phyloP scores from a whole-genome alignment of 2,888 invertebrate species.

The Lumbricus terrestris region DNA sequence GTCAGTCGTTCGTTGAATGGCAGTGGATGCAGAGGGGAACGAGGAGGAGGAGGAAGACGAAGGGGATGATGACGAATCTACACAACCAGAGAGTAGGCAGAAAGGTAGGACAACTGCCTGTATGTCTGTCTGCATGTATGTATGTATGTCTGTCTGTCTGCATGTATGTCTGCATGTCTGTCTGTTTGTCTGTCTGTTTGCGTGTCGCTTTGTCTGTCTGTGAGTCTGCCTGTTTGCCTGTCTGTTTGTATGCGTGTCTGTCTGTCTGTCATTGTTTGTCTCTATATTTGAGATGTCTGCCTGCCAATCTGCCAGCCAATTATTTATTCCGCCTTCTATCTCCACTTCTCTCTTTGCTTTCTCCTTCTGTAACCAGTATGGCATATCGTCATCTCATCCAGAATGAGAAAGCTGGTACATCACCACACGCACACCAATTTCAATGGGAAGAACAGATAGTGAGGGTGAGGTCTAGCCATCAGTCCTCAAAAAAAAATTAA shows the following conservation, averaged over 20 bases:
- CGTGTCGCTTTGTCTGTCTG: too few relatives aligned
- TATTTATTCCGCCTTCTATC: too few relatives aligned
- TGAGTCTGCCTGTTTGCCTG: too few relatives aligned
- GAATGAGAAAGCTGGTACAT: too few relatives aligned
- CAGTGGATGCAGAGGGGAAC: constrained; percentile 35
- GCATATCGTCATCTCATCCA: too few relatives aligned
- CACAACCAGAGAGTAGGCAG: constrained; percentile 94
- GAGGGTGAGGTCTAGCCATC: too few relatives aligned
- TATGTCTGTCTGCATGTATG: background rate
- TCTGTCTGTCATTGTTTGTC: background rate
- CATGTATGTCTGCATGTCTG: too few relatives aligned
- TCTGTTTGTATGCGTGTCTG: background rate
- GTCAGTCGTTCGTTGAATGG: constrained; percentile 24
- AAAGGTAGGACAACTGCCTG: constrained; percentile 69
- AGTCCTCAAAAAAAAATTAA: too few relatives aligned
- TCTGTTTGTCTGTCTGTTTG: too few relatives aligned
- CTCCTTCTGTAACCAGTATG: too few relatives aligned
- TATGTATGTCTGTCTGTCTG: background rate
- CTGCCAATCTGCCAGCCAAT: background rate
- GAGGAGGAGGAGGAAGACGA: constrained; percentile 67
- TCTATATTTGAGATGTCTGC: background rate
- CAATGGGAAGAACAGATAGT: too few relatives aligned
- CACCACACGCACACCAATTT: too few relatives aligned
- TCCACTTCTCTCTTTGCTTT: background rate
- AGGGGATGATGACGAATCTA: constrained; percentile 89